These are phyloP conservation scores for Gonatopus flavifemur DNA, from an alignment of 1,140 invertebrate genomes.

Conservation along the genomic window DNA sequence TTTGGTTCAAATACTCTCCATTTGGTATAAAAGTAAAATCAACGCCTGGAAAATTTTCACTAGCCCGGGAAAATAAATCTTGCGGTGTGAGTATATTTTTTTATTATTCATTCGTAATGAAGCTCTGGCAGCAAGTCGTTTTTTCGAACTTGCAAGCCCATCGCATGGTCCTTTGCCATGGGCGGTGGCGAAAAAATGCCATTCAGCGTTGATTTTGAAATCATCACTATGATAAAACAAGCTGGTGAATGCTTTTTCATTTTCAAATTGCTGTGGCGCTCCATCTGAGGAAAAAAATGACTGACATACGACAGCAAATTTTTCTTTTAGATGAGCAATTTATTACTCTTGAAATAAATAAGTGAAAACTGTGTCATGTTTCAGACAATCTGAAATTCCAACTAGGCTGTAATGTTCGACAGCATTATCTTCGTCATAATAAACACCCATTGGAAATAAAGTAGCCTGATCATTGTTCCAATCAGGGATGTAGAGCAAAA, in stretches of 20 bases:
- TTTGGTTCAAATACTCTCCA: no score
- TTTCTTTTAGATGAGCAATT: background rate
- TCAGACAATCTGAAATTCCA: background rate
- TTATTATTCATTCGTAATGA: slow-evolving; percentile 1
- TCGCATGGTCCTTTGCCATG: no score
- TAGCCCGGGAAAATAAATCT: no score
- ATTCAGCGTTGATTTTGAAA: no score
- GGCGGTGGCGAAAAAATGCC: no score
- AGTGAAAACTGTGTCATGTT: background rate
- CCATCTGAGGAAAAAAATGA: background rate
- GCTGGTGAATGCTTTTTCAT: background rate
- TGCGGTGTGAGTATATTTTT: background rate
- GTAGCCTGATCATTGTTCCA: background rate
- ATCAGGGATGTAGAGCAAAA: no score
- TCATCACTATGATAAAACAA: background rate
- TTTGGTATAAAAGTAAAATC: slow-evolving; percentile 1
- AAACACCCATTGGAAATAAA: background rate
- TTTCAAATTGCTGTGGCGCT: no score
- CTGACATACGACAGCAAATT: background rate
- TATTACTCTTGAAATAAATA: slow-evolving; percentile 1
- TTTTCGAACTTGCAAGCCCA: no score
- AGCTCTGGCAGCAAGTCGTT: slow-evolving; percentile 1
- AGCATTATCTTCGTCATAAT: background rate
- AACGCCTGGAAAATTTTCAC: background rate
- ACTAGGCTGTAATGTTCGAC: background rate